Evolutionary conservation across 2,888 invertebrate genomes (phyloP).

Genomic region (Steinernema hermaphroditum): DNA sequence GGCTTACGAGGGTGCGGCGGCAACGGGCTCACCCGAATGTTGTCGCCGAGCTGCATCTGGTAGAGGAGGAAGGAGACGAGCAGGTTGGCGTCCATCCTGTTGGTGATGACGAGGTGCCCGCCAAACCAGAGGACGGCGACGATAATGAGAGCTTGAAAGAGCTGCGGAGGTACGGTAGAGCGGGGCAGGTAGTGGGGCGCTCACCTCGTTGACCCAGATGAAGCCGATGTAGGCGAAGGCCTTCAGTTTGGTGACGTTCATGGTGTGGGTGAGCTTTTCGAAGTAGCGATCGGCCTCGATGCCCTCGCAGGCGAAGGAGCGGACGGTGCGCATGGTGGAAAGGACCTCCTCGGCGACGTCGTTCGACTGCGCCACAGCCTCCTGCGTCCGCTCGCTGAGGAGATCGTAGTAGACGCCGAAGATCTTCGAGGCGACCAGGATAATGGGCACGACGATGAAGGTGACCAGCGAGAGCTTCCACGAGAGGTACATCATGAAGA

Average conservation of each 20-base stretch:
- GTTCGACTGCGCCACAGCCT: slow-evolving; percentile 68
- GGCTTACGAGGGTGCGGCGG: neutral
- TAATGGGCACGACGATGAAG: slow-evolving; percentile 68
- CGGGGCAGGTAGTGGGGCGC: neutral
- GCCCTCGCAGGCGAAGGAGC: slow-evolving; percentile 69
- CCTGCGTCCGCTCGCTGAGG: slow-evolving; percentile 66
- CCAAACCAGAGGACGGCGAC: slow-evolving; percentile 68
- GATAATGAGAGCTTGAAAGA: slow-evolving; percentile 64
- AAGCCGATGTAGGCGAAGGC: slow-evolving; percentile 64
- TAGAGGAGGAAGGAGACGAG: slow-evolving; percentile 69
- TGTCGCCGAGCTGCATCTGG: slow-evolving; percentile 68
- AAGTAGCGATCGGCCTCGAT: slow-evolving; percentile 65
- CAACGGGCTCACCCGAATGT: slow-evolving; percentile 61
- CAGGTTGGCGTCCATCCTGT: slow-evolving; percentile 64
- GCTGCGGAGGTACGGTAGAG: slow-evolving; percentile 34
- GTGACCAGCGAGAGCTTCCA: slow-evolving; percentile 68
- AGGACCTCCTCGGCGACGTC: slow-evolving; percentile 68
- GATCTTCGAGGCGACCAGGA: slow-evolving; percentile 67
- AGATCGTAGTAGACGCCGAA: slow-evolving; percentile 69
- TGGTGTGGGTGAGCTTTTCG: slow-evolving; percentile 55
- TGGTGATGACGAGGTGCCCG: slow-evolving; percentile 68
- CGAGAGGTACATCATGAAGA: slow-evolving; percentile 69
- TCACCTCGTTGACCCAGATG: slow-evolving; percentile 62
- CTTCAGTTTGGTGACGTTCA: slow-evolving; percentile 59
- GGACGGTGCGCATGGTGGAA: slow-evolving; percentile 68